Percentiles rank a stretch among this genome's conserved stretches.
Evolutionary conservation across 2,888 invertebrate genomes (phyloP).

Genomic region (Diaprepes abbreviatus): DNA sequence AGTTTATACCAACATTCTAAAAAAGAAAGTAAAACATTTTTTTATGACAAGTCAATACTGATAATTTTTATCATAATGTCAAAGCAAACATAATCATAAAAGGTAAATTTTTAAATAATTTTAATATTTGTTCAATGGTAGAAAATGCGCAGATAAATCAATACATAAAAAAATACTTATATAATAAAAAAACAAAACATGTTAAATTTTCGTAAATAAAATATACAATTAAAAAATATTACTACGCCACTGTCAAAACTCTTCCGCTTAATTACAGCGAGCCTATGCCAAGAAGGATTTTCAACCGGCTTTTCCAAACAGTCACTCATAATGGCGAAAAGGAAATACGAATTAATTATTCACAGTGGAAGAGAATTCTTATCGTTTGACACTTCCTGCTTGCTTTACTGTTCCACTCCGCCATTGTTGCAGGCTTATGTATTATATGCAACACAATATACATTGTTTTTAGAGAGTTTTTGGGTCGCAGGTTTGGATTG

Average conservation of each 20-base stretch:
- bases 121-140: no score
- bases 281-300: constrained; percentile 33
- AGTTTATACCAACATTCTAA: no score
- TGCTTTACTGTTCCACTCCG: constrained; percentile 24
- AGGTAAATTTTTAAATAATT: no score
- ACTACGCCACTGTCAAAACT: constrained; percentile 16
- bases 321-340: constrained; percentile 38
- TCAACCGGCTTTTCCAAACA: constrained; percentile 44
- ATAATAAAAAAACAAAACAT: no score
- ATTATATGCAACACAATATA: constrained; percentile 39
- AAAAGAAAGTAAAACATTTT: no score
- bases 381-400: constrained; percentile 46
- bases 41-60: no score
- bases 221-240: neutral
- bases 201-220: no score
- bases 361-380: constrained; percentile 47
- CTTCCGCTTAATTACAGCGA: constrained; percentile 36
- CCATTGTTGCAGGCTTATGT: constrained; percentile 30
- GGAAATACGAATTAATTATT: constrained; percentile 49
- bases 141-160: no score
- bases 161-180: no score
- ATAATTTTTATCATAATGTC: no score
- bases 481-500: constrained; percentile 6
- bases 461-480: constrained; percentile 22
- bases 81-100: no score